A percentile compares a stretch with the other conserved stretches of the same genome.
phyloP scores from a whole-genome alignment of 2,888 invertebrate genomes.

The Ormyrus nitidulus region DNA sequence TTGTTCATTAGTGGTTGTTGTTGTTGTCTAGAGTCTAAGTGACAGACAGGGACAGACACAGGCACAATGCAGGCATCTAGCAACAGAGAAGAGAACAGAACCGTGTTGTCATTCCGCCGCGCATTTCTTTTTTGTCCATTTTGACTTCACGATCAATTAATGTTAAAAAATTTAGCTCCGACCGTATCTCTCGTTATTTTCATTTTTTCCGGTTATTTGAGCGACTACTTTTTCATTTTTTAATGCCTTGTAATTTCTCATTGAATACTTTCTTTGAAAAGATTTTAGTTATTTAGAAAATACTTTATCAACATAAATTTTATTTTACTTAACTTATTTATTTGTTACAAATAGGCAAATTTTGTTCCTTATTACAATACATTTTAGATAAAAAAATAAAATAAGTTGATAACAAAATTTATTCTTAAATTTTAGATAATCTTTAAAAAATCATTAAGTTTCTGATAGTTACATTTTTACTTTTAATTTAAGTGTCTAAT shows the following conservation, averaged over 20 bases:
- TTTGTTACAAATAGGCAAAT: too few relatives aligned
- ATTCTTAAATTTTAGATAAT: too few relatives aligned
- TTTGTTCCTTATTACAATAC: too few relatives aligned
- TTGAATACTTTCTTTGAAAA: too few relatives aligned
- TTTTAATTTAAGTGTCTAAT: constrained; percentile 15
- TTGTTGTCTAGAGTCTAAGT: constrained; percentile 76
- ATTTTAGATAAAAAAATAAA: too few relatives aligned
- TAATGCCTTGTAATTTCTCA: too few relatives aligned
- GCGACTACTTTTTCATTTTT: too few relatives aligned
- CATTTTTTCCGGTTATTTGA: background rate
- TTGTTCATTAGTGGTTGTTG: constrained; percentile 72
- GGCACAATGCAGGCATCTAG: constrained; percentile 90
- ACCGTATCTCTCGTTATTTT: background rate
- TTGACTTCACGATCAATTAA: background rate
- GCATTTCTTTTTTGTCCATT: constrained; percentile 61
- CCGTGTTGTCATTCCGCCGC: constrained; percentile 75
- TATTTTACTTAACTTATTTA: too few relatives aligned
- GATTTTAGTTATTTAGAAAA: too few relatives aligned
- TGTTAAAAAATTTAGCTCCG: background rate
- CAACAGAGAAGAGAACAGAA: constrained; percentile 87
- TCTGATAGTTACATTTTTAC: constrained; percentile 1
- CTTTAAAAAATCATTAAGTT: background rate
- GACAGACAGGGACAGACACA: constrained; percentile 76
- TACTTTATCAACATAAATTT: too few relatives aligned
- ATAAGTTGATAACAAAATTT: too few relatives aligned